phyloP scores from a whole-genome alignment of 2,888 invertebrate species.

The Baccha elongata region DNA sequence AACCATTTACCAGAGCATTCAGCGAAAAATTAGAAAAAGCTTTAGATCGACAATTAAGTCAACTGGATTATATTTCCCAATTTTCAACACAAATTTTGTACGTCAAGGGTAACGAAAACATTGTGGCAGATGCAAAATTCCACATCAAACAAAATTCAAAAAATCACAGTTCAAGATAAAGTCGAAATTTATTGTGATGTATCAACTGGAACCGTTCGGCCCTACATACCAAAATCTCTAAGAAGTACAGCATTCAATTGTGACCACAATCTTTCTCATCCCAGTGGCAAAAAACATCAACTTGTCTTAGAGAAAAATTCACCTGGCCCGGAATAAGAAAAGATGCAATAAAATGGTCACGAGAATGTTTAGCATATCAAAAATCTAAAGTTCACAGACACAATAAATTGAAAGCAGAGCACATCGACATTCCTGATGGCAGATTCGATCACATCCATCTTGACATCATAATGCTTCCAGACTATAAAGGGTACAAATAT shows the following conservation, averaged over 20 bases:
- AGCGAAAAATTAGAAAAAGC: not conserved
- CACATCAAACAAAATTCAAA: conserved; percentile 9
- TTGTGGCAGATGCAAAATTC: not conserved
- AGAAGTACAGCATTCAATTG: conserved; percentile 70
- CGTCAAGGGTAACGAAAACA: not conserved
- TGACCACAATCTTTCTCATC: conserved; percentile 46
- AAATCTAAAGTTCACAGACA: conserved; percentile 76
- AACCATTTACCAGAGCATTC: not conserved
- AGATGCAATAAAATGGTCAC: conserved; percentile 76
- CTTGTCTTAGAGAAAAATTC: conserved; percentile 73
- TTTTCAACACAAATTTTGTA: not conserved
- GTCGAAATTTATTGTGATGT: conserved; percentile 70
- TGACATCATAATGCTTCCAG: not conserved
- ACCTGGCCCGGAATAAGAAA: conserved; percentile 76
- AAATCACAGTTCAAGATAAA: conserved; percentile 10
- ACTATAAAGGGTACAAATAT: not conserved
- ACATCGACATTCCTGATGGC: not conserved
- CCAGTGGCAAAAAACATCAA: conserved; percentile 69
- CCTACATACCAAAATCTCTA: conserved; percentile 72
- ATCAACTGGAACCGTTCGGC: conserved; percentile 55
- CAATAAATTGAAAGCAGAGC: conserved; percentile 29
- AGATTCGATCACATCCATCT: conserved; percentile 41
- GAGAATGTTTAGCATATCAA: conserved; percentile 77
- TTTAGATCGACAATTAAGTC: not conserved
- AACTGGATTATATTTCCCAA: conserved; percentile 5